Base-by-base conservation (phyloP, 2,888 invertebrate genomes). In the Lochmaea crataegi region DNA sequence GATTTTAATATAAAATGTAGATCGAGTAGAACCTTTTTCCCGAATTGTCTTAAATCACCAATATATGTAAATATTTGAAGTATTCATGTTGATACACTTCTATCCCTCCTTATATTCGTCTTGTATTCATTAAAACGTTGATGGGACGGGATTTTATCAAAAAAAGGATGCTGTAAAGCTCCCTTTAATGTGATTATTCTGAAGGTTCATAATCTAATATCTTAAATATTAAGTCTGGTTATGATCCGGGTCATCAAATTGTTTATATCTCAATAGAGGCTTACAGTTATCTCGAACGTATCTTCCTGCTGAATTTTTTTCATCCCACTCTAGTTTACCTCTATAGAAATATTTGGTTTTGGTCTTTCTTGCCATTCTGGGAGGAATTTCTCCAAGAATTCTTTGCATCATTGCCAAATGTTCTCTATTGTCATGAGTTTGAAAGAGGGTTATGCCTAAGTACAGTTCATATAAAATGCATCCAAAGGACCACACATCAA, bases 351-450 rank as follows among this genome's bases (percentile, higher is more conserved):
- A 99, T 89, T 97, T 98, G 81, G 97, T 97, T 89, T 97, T 96
- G 75, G 96, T 95, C 90, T 95, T 95, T 80, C 93, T 90, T 65
- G 94, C 93, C 94, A 94, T 94, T 87, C 94, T 94, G 89, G 95
- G 95, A 68, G 99, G 99, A 86, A 99, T 93, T 81, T 96, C 94
- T 76, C 99, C 99, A 76, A 99, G 91, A 84, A 99, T 99, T 83
- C 98, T 90, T 88, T 99, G 98, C 99, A 99, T 99, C 99, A 99
- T 99, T 80, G 99, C 99, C 85, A 99, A 91, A 90, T 99, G 99
- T 87, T 99, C 99, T 80, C 97, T 92, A 89, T 99, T 99, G 89
- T 99, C 99, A 88, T 99, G 99, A 53, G 99, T 99, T 92, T 99
- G 98, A 91, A 99, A 99, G 80, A 99, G 91, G 76, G 99, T 98